Evolutionary conservation across 2,113 vertebrate genomes (phyloP).

Genomic region (Myiozetetes cayanensis): DNA sequence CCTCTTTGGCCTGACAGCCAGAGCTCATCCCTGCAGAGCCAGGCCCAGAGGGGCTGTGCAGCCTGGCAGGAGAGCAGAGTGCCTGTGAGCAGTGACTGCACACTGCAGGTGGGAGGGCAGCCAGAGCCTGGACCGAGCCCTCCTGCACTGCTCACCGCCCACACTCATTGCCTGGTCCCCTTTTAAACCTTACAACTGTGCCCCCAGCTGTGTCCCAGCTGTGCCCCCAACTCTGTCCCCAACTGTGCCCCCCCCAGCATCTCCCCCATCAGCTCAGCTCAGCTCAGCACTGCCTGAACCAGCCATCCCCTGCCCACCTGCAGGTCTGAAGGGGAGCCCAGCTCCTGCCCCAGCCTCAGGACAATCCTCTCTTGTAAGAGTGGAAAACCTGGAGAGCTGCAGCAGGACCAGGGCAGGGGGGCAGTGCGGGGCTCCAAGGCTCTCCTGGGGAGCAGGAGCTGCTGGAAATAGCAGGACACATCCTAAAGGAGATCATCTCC

Average conservation of each 20-base stretch:
- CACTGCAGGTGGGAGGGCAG: background rate
- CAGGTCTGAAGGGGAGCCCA: background rate
- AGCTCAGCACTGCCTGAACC: fast-evolving
- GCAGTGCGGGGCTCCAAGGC: background rate
- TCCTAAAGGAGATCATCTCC: background rate
- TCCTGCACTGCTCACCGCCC: background rate
- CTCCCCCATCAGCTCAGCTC: background rate
- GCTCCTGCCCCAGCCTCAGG: background rate
- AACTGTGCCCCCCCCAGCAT: background rate
- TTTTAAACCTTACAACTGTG: background rate
- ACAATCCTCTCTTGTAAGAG: fast-evolving
- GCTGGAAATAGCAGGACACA: fast-evolving
- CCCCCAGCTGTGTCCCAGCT: background rate
- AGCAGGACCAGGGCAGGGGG: background rate
- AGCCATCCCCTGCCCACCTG: fast-evolving
- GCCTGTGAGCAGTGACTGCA: background rate
- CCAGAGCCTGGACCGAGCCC: background rate
- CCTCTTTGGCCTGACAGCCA: fast-evolving
- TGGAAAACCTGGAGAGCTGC: fast-evolving
- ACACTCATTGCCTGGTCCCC: background rate
- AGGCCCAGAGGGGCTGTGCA: background rate
- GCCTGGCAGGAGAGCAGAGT: background rate
- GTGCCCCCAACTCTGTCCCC: too few species aligned
- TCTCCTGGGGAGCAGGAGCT: background rate
- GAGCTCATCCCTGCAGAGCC: fast-evolving